Evolutionary conservation across 2,113 vertebrate species (phyloP).

Genomic region (Steatornis caripensis): DNA sequence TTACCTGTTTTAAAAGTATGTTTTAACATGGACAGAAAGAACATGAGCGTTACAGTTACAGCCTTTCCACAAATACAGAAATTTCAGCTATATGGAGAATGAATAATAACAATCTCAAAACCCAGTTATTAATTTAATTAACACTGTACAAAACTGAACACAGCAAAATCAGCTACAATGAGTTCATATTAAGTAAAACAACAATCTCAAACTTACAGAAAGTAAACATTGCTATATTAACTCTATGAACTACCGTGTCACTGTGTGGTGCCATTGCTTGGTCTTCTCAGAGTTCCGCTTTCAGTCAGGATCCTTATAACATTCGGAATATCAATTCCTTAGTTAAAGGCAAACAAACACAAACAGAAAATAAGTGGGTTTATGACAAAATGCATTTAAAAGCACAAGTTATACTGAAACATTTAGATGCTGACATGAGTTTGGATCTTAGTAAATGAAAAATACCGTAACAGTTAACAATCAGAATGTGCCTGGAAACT

Average conservation of each 20-base stretch:
- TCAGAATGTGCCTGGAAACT: neutral
- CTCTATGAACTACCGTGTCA: neutral
- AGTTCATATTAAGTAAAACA: neutral
- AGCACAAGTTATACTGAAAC: neutral
- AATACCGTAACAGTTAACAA: neutral
- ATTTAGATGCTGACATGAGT: neutral
- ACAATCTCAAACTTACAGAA: neutral
- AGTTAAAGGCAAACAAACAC: neutral
- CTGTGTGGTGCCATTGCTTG: neutral
- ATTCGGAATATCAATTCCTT: slow-evolving; percentile 42
- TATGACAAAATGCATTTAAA: neutral
- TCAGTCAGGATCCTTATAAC: slow-evolving; percentile 50
- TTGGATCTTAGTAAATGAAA: neutral
- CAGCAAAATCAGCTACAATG: neutral
- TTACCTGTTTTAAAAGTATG: neutral
- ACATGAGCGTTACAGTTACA: neutral
- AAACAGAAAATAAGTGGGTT: neutral
- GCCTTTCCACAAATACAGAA: neutral
- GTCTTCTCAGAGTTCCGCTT: slow-evolving; percentile 39
- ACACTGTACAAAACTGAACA: neutral
- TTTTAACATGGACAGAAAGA: neutral
- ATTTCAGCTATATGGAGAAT: neutral
- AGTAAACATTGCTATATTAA: neutral
- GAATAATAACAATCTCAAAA: neutral
- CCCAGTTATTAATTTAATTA: neutral